phyloP scores from a whole-genome alignment of 1,140 invertebrate species.

The Paralvinella palmiformis region DNA sequence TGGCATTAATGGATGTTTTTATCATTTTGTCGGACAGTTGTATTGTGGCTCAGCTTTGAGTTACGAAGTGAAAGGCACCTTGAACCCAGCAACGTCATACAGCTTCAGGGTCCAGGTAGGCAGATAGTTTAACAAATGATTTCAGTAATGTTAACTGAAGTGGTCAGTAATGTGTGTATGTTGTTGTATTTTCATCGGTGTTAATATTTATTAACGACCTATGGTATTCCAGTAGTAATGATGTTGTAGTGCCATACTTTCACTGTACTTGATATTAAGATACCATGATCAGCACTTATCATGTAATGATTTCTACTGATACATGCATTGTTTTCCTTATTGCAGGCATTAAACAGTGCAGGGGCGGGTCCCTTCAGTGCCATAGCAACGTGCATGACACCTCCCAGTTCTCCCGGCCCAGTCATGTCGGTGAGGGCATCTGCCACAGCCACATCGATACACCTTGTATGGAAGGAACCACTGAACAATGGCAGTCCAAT shows the following conservation, averaged over 20 bases:
- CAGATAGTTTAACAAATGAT: no score
- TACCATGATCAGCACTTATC: no score
- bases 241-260: no score
- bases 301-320: background rate
- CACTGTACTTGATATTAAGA: no score
- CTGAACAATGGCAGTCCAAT: constrained; percentile 61
- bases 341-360: constrained; percentile 45
- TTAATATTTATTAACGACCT: no score
- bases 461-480: constrained; percentile 67
- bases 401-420: constrained; percentile 41
- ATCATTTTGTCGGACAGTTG: no score
- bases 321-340: no score
- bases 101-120: constrained; percentile 65
- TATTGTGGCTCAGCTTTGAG: constrained; percentile 51
- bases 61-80: constrained; percentile 65
- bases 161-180: no score
- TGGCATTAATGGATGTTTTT: no score
- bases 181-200: no score
- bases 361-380: constrained; percentile 43
- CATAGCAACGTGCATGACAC: constrained; percentile 34
- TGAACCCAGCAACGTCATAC: constrained; percentile 72
- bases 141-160: no score
- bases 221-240: no score
- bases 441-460: constrained; percentile 61
- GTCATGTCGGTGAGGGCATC: constrained; percentile 54